phyloP scores from a whole-genome alignment of 2,797 vertebrate genomes.

The Crax fasciolata region DNA sequence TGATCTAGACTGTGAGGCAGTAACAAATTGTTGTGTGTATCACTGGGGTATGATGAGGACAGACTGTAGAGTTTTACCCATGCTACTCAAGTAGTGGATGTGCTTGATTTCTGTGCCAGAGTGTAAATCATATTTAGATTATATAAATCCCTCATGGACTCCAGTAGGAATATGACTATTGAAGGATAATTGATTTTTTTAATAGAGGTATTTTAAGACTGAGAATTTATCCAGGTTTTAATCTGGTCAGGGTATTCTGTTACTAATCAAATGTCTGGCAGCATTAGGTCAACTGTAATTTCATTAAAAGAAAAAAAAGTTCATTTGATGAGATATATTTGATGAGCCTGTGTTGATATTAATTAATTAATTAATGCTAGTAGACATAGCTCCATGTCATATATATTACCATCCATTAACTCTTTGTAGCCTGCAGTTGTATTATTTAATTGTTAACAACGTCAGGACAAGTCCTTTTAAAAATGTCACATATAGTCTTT shows the following conservation, averaged over 20 bases:
- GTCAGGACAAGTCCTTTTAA: background rate
- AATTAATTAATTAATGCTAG: background rate
- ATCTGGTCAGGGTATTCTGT: background rate
- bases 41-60: background rate
- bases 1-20: background rate
- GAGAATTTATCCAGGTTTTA: background rate
- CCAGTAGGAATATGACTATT: fast-evolving
- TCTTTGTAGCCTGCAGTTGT: background rate
- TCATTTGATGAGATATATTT: constrained; percentile 34
- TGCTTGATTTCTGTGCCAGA: background rate
- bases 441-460: background rate
- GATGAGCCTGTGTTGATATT: background rate
- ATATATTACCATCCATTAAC: background rate
- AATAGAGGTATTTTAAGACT: background rate
- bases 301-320: background rate
- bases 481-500: background rate
- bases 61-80: background rate
- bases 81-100: background rate
- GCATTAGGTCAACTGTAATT: background rate
- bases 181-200: background rate
- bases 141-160: background rate
- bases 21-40: background rate
- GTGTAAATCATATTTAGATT: background rate
- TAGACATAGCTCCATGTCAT: background rate
- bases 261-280: background rate